Evolutionary conservation across 2,888 invertebrate species (phyloP), one percentile per base, ranked within the genome.

Genomic region (Mechanitis messenoides): DNA sequence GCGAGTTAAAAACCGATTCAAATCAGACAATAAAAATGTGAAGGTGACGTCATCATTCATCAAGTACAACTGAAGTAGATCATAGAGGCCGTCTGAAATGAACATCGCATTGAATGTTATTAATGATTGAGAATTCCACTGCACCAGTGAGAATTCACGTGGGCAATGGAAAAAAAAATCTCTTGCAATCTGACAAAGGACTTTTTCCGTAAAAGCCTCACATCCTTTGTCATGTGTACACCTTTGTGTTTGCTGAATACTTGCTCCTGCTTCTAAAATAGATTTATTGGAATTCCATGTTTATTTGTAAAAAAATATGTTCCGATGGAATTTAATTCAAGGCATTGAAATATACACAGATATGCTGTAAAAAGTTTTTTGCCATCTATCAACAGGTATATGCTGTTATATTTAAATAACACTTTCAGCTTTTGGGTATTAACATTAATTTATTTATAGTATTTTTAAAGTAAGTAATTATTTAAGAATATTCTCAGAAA

Each of bases 151-250:
- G 57, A 58, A 61, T 62, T 59, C 59, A 50, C 20, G 28, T 33
- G 57, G 58, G 60, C 33, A 58, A 60, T 60, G 59, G 61, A 59
- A 56, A 57, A 63, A 63, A 66, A 64, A 54, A 58, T 60, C 61
- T 45, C 59, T 63, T 56, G 61, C 75, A 73, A 73, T 68, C 75
- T 74, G 72, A 80, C 79, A 81, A 81, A 77, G 76, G 74, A 74
- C 71, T 73, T 72, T 79, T 77, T 74, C 71, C 69, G 68, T 77
- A 78, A 76, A 74, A 57, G 56, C 47, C 61, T 53, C 59, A 33
- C 61, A 58, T 61, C 63, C 64, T 66, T 66, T 59, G 58, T 61
- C 61, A 65, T 63, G 61, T 63, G 64, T 62, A 57, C 57, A 61
- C 53, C 65, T 61, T 53, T 55, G 38, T 53, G 56, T 62, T 61